phyloP scores from a whole-genome alignment of 2,888 invertebrate species.

The Argyresthia albistria region DNA sequence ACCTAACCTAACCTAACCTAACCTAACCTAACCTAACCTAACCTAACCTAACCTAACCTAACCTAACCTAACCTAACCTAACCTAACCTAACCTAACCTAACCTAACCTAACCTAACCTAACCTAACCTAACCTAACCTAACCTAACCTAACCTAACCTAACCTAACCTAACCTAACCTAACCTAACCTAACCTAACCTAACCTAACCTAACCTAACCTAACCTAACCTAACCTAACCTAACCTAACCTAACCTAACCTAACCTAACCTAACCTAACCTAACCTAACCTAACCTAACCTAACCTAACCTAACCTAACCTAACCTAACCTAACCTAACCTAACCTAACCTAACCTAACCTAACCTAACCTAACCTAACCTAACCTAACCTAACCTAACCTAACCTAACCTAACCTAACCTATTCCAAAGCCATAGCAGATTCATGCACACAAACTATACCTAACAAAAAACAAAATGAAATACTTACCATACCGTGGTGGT shows the following conservation, averaged over 20 bases:
- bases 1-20: no score
- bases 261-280: background rate
- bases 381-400: slow-evolving; percentile 6
- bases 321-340: slow-evolving; percentile 7
- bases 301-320: slow-evolving; percentile 8
- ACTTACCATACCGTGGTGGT: no score
- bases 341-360: slow-evolving; percentile 10
- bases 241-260: background rate
- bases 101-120: slow-evolving; percentile 2
- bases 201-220: slow-evolving; percentile 7
- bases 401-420: slow-evolving; percentile 5
- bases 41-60: no score
- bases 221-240: background rate
- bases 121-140: slow-evolving; percentile 8
- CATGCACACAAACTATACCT: no score
- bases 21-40: no score
- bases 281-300: slow-evolving; percentile 1
- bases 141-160: slow-evolving; percentile 10
- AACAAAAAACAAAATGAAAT: no score
- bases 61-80: no score
- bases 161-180: slow-evolving; percentile 13
- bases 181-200: slow-evolving; percentile 13
- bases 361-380: slow-evolving; percentile 10
- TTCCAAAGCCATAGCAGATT: no score
- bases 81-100: no score